A percentile compares a stretch with the other conserved stretches of the same genome.
Evolutionary conservation across 92 coral and sea anemone species (phyloP).

Genomic region (Pocillopora meandrina): DNA sequence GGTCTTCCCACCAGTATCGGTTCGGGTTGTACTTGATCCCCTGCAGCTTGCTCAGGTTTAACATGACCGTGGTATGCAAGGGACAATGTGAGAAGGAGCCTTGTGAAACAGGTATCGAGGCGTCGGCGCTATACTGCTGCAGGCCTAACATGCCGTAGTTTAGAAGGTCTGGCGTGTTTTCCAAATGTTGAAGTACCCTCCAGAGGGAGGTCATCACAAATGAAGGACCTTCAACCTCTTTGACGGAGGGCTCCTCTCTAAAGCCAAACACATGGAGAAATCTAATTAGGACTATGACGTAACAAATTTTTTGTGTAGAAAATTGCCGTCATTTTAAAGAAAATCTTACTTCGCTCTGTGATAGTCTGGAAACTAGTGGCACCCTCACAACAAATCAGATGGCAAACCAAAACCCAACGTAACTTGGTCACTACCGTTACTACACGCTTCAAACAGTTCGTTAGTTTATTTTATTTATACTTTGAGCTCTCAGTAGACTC

Average conservation of each 20-base stretch:
- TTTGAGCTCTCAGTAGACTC: no score
- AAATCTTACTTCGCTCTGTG: no score
- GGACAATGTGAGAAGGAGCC: constrained; percentile 84
- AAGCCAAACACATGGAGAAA: background rate
- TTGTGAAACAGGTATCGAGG: constrained; percentile 48
- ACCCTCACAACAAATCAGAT: no score
- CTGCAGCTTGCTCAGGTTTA: constrained; percentile 73
- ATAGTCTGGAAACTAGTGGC: no score
- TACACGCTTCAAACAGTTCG: no score
- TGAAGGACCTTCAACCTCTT: constrained; percentile 31
- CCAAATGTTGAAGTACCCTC: constrained; percentile 73
- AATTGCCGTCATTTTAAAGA: background rate
- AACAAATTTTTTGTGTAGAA: background rate
- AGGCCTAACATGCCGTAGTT: constrained; percentile 79
- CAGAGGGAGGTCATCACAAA: constrained; percentile 68
- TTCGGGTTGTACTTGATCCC: constrained; percentile 69
- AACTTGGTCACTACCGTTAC: no score
- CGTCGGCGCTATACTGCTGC: constrained; percentile 82
- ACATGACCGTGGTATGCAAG: constrained; percentile 71
- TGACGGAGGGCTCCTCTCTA: constrained; percentile 26
- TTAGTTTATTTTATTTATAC: no score
- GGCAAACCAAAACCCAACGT: no score
- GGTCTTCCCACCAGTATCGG: constrained; percentile 82
- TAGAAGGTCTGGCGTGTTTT: constrained; percentile 71
- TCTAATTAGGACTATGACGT: background rate